phyloP scores from a whole-genome alignment of 2,888 invertebrate species.

The Scaptomyza flava region DNA sequence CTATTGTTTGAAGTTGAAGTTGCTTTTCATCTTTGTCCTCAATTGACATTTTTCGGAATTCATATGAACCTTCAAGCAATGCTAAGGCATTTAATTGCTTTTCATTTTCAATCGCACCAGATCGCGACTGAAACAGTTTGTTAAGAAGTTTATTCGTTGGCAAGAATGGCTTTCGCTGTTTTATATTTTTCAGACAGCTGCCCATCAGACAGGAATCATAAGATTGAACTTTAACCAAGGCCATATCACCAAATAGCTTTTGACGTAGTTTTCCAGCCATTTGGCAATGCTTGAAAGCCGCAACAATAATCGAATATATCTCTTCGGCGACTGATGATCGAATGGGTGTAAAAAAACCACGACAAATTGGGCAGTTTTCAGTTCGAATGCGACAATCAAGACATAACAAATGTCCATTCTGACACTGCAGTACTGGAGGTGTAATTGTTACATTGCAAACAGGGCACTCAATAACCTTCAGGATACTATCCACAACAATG shows the following conservation, averaged over 20 bases:
- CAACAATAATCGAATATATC: slow-evolving; percentile 85
- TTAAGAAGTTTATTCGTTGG: slow-evolving; percentile 85
- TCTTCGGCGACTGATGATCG: slow-evolving; percentile 86
- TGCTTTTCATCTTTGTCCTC: slow-evolving; percentile 16
- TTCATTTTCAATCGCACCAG: slow-evolving; percentile 85
- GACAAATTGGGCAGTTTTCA: slow-evolving; percentile 87
- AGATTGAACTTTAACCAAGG: slow-evolving; percentile 43
- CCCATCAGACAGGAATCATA: slow-evolving; percentile 9
- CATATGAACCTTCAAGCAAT: slow-evolving; percentile 81
- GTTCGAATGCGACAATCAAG: slow-evolving; percentile 87
- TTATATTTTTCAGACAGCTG: slow-evolving; percentile 13
- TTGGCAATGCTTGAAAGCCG: slow-evolving; percentile 85
- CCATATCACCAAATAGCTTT: slow-evolving; percentile 84
- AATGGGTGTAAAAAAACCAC: slow-evolving; percentile 85
- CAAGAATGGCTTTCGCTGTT: slow-evolving; percentile 58
- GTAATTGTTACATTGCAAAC: slow-evolving; percentile 87
- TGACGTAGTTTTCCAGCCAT: slow-evolving; percentile 85
- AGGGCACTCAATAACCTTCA: slow-evolving; percentile 87
- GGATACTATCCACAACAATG: slow-evolving; percentile 85
- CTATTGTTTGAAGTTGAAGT: neutral
- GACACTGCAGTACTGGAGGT: slow-evolving; percentile 88
- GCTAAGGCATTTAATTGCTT: slow-evolving; percentile 12
- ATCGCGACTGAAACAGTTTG: slow-evolving; percentile 84
- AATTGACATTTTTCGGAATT: slow-evolving; percentile 81
- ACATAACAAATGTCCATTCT: slow-evolving; percentile 88